Evolutionary conservation across 2,113 vertebrate species (phyloP).

Genomic region (Cygnus atratus): DNA sequence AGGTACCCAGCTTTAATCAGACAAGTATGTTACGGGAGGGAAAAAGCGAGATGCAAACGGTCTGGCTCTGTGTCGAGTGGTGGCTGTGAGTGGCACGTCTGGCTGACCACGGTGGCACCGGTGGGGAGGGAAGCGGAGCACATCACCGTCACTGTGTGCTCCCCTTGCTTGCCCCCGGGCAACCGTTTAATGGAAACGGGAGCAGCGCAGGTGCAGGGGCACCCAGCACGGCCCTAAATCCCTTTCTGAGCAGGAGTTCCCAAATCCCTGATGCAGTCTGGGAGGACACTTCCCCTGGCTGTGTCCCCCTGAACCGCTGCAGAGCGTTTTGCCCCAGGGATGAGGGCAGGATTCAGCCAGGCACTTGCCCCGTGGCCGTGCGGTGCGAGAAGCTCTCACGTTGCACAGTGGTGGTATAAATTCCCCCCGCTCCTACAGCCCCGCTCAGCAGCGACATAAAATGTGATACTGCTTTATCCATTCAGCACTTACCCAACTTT

Average conservation of each 20-base stretch:
- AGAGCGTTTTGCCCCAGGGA: neutral
- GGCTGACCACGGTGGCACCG: neutral
- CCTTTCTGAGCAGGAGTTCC: neutral
- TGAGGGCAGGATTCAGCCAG: neutral
- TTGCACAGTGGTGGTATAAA: neutral
- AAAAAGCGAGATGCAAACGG: neutral
- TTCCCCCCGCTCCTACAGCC: neutral
- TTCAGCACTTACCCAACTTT: constrained; percentile 46
- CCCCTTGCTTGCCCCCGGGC: neutral
- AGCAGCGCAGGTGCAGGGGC: neutral
- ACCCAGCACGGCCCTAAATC: neutral
- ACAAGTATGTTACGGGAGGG: constrained; percentile 19
- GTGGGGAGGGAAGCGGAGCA: neutral
- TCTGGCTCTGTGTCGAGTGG: neutral
- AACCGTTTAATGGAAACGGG: neutral
- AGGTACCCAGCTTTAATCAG: constrained; percentile 65
- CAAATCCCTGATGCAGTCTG: accelerated
- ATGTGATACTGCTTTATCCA: constrained; percentile 57
- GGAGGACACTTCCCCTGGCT: neutral
- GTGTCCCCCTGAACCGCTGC: neutral
- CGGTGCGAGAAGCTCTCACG: neutral
- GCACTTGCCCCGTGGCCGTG: accelerated
- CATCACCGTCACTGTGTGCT: neutral
- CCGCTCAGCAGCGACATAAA: neutral
- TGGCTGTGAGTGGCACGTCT: neutral